Conservation (phyloP, 2,113 vertebrate species). For the Anhinga anhinga region DNA sequence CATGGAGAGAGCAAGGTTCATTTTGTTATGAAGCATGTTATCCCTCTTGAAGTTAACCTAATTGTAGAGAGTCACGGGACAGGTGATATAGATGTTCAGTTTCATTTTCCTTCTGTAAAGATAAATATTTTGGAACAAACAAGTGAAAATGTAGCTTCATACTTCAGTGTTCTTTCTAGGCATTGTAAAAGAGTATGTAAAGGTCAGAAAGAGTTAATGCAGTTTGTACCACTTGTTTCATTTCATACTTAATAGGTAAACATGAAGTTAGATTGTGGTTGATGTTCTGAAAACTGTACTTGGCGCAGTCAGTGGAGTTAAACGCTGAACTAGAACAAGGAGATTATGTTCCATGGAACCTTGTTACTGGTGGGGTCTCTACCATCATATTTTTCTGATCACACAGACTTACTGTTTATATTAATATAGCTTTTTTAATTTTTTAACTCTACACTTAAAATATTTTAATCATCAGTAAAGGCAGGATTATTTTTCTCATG, state of each 20-base stretch:
- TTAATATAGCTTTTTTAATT: neutral
- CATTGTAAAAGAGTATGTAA: accelerated
- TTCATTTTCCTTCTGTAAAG: neutral
- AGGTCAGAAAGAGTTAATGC: neutral
- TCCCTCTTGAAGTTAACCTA: neutral
- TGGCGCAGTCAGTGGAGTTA: neutral
- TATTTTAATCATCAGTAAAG: neutral
- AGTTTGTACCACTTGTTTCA: neutral
- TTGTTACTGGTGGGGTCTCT: neutral
- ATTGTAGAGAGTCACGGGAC: neutral
- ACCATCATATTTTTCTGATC: neutral
- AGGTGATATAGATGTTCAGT: neutral
- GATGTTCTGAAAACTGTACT: neutral
- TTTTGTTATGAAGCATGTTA: neutral
- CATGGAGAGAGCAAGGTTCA: neutral
- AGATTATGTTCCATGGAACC: neutral
- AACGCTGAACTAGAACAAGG: neutral
- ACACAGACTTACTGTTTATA: neutral
- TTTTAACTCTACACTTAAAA: neutral
- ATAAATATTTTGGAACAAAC: neutral
- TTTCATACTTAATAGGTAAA: neutral
- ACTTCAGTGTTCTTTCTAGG: neutral
- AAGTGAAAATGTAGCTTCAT: neutral
- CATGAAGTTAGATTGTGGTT: neutral
- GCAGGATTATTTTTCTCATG: neutral